phyloP scores from a whole-genome alignment of 2,888 invertebrate species.

The Acrobasis repandana region DNA sequence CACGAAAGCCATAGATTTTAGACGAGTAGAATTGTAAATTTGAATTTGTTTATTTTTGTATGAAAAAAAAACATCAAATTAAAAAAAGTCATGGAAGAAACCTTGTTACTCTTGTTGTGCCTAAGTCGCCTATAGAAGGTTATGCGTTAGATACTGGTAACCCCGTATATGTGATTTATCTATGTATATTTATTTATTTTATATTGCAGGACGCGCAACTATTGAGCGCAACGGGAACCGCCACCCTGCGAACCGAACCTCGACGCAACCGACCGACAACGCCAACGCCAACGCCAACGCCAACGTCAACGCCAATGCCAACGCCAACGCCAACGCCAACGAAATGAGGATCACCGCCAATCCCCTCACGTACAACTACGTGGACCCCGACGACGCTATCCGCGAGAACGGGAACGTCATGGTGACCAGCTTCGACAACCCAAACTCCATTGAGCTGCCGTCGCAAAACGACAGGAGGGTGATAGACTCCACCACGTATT shows the following conservation, averaged over 20 bases:
- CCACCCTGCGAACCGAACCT: conserved; percentile 68
- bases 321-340: conserved; percentile 51
- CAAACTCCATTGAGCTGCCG: conserved; percentile 87
- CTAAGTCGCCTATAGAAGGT: too few relatives aligned
- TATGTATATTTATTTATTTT: too few relatives aligned
- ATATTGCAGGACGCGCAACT: conserved; percentile 80
- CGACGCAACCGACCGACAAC: conserved; percentile 57
- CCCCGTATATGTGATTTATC: too few relatives aligned
- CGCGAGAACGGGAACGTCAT: conserved; percentile 76
- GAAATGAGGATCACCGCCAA: conserved; percentile 91
- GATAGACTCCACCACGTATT: conserved; percentile 88
- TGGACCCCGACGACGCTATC: conserved; percentile 85
- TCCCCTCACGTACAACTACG: conserved; percentile 88
- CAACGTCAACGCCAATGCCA: conserved; percentile 88
- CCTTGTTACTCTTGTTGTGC: too few relatives aligned
- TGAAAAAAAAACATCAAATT: too few relatives aligned
- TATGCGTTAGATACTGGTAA: too few relatives aligned
- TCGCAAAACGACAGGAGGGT: conserved; percentile 69
- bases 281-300: conserved; percentile 49
- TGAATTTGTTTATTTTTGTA: too few relatives aligned
- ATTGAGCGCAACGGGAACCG: conserved; percentile 82
- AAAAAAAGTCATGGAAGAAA: too few relatives aligned
- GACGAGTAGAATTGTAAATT: too few relatives aligned
- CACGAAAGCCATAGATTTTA: too few relatives aligned
- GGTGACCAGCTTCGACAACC: conserved; percentile 89